Percentiles rank a stretch among this genome's conserved stretches.
Conservation (phyloP, 2,113 vertebrate genomes). For the Neopipo cinnamomea region DNA sequence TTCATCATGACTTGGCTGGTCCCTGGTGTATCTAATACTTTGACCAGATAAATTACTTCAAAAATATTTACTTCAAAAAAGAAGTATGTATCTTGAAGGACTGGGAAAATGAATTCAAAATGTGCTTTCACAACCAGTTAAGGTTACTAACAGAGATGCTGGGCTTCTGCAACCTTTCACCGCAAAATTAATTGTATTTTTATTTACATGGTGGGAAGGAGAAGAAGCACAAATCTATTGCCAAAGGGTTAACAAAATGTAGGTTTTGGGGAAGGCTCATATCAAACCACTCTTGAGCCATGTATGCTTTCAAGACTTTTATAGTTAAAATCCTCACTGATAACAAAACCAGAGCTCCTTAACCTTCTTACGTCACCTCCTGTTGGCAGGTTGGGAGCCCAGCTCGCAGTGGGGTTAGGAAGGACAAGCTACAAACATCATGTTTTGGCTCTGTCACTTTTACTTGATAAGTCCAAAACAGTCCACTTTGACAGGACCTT, state of each 20-base stretch:
- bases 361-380: not conserved
- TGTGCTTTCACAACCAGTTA: constrained; percentile 48
- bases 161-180: not conserved
- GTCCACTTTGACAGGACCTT: constrained; percentile 74
- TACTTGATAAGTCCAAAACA: constrained; percentile 67
- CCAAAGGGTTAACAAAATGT: not conserved
- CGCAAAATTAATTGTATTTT: not conserved
- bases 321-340: not conserved
- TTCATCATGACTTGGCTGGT: not conserved
- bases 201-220: not conserved
- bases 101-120: constrained; percentile 31
- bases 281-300: not conserved
- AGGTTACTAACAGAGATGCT: not conserved
- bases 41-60: constrained; percentile 39
- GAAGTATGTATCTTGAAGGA: not conserved
- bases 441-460: constrained; percentile 56
- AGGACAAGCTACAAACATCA: not conserved
- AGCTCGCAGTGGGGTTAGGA: not conserved
- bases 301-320: not conserved
- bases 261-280: not conserved
- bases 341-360: not conserved
- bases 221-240: not conserved
- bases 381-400: not conserved
- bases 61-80: constrained; percentile 44
- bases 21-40: constrained; percentile 1